Evolutionary conservation across 2,888 invertebrate genomes (phyloP), one percentile per base, ranked within the genome.

Genomic region (Caenorhabditis sp.): DNA sequence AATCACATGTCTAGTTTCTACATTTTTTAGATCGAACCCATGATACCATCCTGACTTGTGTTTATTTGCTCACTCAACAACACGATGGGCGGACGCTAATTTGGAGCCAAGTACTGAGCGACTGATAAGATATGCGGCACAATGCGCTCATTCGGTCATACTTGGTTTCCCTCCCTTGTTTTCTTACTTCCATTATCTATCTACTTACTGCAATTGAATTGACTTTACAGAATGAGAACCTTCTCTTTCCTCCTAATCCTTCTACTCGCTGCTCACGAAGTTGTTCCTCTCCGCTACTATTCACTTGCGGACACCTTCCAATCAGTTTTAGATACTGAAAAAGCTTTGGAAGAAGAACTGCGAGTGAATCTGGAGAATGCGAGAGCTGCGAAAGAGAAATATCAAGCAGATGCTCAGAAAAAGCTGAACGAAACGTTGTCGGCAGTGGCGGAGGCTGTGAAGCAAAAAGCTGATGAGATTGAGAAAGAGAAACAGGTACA

Each of bases 251-350:
- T 53, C 1, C 22, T 74, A 2, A 26, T 66, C 1, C 20, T 65
- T 9, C 5, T 74, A 5, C 35, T 74, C 15, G 59, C 59, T 4
- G 41, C 27, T 17, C 50, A 55, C 20, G 53, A 35, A 5, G 59
- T 53, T 9, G 53, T 37, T 3, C 35, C 59, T 2, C 9, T 39
- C 22, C 50, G 62, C 8, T 77, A 77, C 20, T 77, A 66, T 50
- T 72, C 72, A 7, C 61, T 78, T 1, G 66, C 78, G 11, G 78
- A 78, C 26, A 78, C 78, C 6, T 78, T 72, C 55, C 78, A 78
- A 46, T 32, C 66, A 24, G 78, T 78, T 13, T 43, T 73, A 20
- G 72, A 73, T 27, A 68, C 78, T 58, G 78, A 78, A 20, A 68
- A 73, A 26, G 72, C 72, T 8, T 26, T 78, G 35, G 68, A 78